These are phyloP conservation scores for Gavia stellata DNA, from an alignment of 2,113 vertebrate genomes.

Conservation along the genomic window DNA sequence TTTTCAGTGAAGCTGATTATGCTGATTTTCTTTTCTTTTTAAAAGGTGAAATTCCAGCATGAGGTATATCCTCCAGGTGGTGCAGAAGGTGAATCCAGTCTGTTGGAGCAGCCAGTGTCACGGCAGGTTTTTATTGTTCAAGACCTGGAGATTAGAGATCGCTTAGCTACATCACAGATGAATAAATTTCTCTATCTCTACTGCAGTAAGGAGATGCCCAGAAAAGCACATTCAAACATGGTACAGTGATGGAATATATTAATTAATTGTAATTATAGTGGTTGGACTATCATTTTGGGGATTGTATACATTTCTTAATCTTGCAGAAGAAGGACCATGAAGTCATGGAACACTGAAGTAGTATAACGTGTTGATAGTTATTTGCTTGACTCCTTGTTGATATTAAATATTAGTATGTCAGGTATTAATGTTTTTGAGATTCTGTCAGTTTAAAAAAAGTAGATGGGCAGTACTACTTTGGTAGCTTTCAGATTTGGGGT, in stretches of 20 bases:
- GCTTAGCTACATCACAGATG: conserved; percentile 95
- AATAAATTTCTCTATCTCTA: conserved; percentile 98
- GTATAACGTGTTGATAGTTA: background rate
- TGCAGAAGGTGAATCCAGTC: conserved; percentile 49
- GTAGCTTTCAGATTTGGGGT: background rate
- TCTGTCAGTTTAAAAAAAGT: background rate
- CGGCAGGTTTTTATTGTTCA: conserved; percentile 93
- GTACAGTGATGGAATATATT: conserved; percentile 53
- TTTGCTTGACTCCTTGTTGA: background rate
- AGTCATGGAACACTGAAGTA: rapidly evolving
- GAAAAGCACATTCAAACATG: conserved; percentile 95
- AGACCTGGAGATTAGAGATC: conserved; percentile 94
- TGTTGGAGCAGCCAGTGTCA: conserved; percentile 85
- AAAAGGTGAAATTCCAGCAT: conserved; percentile 94
- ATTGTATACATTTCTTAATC: background rate
- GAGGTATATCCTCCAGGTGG: conserved; percentile 85
- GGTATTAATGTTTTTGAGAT: background rate
- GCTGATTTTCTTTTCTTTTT: background rate
- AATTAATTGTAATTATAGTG: background rate
- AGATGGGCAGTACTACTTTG: background rate
- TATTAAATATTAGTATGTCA: background rate
- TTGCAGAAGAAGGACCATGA: background rate
- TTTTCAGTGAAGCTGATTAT: background rate
- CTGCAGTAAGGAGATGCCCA: conserved; percentile 93
- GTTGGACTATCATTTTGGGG: background rate